A percentile compares a stretch with the other conserved stretches of the same genome.
Conservation (phyloP, 2,888 invertebrate genomes). For the Cordylochernes scorpioides region DNA sequence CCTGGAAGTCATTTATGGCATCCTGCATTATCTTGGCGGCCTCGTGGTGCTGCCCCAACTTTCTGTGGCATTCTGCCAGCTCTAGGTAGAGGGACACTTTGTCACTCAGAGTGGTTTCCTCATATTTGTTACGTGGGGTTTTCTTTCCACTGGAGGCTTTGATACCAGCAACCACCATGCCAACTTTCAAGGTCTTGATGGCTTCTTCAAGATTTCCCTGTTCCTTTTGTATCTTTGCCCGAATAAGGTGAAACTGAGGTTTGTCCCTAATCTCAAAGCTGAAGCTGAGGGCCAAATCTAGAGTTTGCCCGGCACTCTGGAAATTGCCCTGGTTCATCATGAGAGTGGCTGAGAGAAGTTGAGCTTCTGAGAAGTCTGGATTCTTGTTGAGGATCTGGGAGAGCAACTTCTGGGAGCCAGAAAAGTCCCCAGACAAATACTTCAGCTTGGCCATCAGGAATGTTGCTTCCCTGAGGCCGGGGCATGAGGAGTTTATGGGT, state of each 20-base stretch:
- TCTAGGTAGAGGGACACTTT: constrained; percentile 64
- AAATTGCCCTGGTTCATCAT: constrained; percentile 34
- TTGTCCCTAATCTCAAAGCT: constrained; percentile 73
- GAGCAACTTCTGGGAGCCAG: constrained; percentile 39
- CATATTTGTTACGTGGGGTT: constrained; percentile 4
- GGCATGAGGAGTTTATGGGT: constrained; percentile 45
- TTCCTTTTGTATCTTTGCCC: constrained; percentile 52
- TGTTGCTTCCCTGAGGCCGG: constrained; percentile 36
- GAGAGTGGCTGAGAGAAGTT: constrained; percentile 30
- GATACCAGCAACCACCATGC: constrained; percentile 37
- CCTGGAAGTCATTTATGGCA: constrained; percentile 23
- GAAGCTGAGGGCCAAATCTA: constrained; percentile 68
- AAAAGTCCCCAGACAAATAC: constrained; percentile 46
- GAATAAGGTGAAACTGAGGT: constrained; percentile 62
- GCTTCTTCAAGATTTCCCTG: constrained; percentile 40
- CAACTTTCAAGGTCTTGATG: constrained; percentile 42
- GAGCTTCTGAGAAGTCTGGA: constrained; percentile 10
- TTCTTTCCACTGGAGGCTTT: constrained; percentile 18
- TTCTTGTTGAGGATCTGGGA: constrained; percentile 25
- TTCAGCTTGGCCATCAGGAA: constrained; percentile 49
- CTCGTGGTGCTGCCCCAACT: constrained; percentile 40
- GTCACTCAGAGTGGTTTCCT: constrained; percentile 34
- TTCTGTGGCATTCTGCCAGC: constrained; percentile 45
- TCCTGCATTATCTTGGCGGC: constrained; percentile 32
- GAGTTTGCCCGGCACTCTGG: constrained; percentile 48